These are phyloP conservation scores for Drosophila anomalata DNA, from an alignment of 2,888 invertebrate species.

Conservation along the genomic window DNA sequence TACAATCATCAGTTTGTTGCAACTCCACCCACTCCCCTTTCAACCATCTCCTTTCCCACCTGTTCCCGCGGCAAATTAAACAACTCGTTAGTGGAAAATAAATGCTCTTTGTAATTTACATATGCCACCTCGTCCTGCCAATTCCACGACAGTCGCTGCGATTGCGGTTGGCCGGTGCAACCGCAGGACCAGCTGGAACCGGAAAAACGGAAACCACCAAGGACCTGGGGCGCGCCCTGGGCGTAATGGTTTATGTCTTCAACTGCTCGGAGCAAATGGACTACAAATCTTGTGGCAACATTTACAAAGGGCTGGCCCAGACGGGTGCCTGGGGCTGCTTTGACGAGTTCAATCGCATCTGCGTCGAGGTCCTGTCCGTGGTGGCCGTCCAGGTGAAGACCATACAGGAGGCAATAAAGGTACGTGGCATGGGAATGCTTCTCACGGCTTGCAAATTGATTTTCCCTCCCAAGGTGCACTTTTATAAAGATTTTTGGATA, in stretches of 20 bases:
- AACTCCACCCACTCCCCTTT: conserved; percentile 11
- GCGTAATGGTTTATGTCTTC: conserved; percentile 98
- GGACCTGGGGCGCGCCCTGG: conserved; percentile 97
- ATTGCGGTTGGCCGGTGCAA: conserved; percentile 97
- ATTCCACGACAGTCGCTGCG: conserved; percentile 88
- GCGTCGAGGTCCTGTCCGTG: conserved; percentile 98
- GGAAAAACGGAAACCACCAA: conserved; percentile 99
- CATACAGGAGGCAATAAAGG: conserved; percentile 94
- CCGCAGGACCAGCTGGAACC: conserved; percentile 97
- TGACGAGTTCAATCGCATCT: conserved; percentile 98
- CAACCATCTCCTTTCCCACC: conserved; percentile 21
- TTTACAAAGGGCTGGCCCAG: conserved; percentile 96
- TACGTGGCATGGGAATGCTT: conserved; percentile 64
- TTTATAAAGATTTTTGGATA: background rate
- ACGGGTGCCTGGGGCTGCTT: conserved; percentile 99
- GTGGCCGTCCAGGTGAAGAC: conserved; percentile 97
- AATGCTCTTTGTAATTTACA: conserved; percentile 73
- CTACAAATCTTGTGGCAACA: conserved; percentile 97
- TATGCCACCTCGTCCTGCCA: conserved; percentile 35
- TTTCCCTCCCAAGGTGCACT: conserved; percentile 45
- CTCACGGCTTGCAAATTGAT: conserved; percentile 71
- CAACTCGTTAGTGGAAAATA: conserved; percentile 76
- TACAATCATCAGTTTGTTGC: conserved; percentile 29
- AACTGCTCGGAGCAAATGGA: conserved; percentile 99
- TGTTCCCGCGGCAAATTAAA: conserved; percentile 63